A percentile compares a stretch with the other conserved stretches of the same genome.
phyloP scores from a whole-genome alignment of 1,140 invertebrate species.

The Brachionus sp. region DNA sequence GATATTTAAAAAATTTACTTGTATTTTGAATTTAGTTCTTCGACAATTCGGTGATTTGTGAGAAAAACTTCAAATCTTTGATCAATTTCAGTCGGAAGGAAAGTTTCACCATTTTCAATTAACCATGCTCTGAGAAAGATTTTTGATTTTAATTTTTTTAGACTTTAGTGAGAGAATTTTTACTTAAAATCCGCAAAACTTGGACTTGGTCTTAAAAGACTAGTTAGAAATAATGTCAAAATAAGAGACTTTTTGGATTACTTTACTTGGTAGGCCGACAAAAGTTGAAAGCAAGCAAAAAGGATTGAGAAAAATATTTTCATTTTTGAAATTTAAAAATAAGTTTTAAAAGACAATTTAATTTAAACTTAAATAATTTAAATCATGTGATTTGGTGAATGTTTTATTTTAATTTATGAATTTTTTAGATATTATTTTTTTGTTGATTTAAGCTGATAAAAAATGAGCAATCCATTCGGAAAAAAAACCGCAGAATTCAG shows the following conservation, averaged over 20 bases:
- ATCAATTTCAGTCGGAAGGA: conserved; percentile 36
- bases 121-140: conserved; percentile 41
- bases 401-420: neutral
- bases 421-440: conserved; percentile 25
- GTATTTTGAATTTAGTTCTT: conserved; percentile 48
- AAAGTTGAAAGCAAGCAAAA: neutral
- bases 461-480: neutral
- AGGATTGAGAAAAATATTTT: neutral
- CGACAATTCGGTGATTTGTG: conserved; percentile 49
- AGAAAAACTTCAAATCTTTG: conserved; percentile 49
- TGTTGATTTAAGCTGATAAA: neutral
- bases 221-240: neutral
- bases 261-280: neutral
- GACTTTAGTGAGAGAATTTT: too few species aligned
- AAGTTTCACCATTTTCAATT: conserved; percentile 46
- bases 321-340: conserved; percentile 3
- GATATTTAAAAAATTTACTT: conserved; percentile 46
- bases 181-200: neutral
- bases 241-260: neutral
- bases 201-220: neutral
- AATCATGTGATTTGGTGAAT: neutral
- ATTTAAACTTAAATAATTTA: neutral
- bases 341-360: neutral
- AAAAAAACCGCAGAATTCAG: neutral
- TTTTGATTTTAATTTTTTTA: neutral